Evolutionary conservation across 2,797 vertebrate genomes (phyloP), one percentile per base, ranked within the genome.

Genomic region (Taeniopygia guttata): DNA sequence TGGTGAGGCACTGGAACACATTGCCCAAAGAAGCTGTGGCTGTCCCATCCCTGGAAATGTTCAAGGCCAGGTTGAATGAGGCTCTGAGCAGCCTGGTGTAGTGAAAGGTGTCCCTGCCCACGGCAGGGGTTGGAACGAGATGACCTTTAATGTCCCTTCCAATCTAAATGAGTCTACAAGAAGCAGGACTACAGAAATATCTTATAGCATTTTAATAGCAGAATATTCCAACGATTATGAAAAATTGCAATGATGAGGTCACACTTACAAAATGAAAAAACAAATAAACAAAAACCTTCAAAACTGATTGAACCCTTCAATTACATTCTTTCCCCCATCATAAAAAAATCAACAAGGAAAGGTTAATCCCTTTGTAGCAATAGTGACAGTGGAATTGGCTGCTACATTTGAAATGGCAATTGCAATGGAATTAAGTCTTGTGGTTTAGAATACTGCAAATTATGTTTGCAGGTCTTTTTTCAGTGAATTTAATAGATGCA

Each of bases 361-460:
- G 21, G 51, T 80, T 78, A 95, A 95, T 94, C 64, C 46, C 30
- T 93, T 85, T 89, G 68, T 84, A 80, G 69, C 58, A 87, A 32
- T 13, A 89, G 62, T 80, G 79, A 42, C 54, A 76, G 87, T 77
- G 76, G 79, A 89, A 78, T 92, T 16, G 8, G 70, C 45, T 84
- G 69, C 51, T 69, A 59, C 69, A 81, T 29, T 89, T 87, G 66
- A 94, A 91, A 90, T 84, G 48, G 25, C 1, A 16, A 79, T 79
- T 88, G 76, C 75, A 87, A 78, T 89, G 73, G 75, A 90, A 67
- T 91, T 96, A 94, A 89, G 58, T 40, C 30, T 75, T 1, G 4
- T 78, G 79, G 89, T 95, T 96, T 96, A 95, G 80, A 94, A 92
- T 91, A 87, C 16, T 89, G 68, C 62, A 94, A 94, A 88, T 92